Evolutionary conservation across 1,140 invertebrate genomes (phyloP).

Genomic region (Euschistus heros): DNA sequence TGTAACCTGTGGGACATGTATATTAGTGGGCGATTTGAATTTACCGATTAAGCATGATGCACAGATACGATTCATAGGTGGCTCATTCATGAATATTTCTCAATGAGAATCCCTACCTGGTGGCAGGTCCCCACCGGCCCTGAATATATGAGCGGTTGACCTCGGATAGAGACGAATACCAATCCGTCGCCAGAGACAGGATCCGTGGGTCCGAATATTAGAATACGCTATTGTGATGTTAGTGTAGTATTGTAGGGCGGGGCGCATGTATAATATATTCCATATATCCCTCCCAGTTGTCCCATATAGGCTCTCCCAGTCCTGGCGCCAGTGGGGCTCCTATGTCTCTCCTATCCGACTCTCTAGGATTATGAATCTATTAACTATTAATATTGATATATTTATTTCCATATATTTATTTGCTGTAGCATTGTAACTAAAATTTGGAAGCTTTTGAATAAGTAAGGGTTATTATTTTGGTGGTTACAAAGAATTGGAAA

Average conservation of each 20-base stretch:
- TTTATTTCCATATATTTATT: too few relatives aligned
- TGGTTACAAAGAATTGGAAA: too few relatives aligned
- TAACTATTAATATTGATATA: too few relatives aligned
- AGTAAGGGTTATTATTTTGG: too few relatives aligned
- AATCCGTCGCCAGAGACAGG: background rate
- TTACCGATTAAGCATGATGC: too few relatives aligned
- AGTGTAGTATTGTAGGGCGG: conserved; percentile 2
- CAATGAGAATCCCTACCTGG: conserved; percentile 1
- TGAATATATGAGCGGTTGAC: background rate
- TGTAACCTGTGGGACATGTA: too few relatives aligned
- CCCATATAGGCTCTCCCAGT: background rate
- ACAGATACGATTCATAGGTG: background rate
- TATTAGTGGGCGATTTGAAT: too few relatives aligned
- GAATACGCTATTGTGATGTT: conserved; percentile 1
- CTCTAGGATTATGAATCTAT: too few relatives aligned
- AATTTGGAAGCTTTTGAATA: too few relatives aligned
- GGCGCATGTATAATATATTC: conserved; percentile 10
- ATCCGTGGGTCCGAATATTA: background rate
- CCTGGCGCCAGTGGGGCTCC: too few relatives aligned
- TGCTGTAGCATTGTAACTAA: too few relatives aligned
- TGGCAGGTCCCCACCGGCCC: background rate
- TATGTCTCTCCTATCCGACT: too few relatives aligned
- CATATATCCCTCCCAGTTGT: background rate
- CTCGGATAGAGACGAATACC: background rate
- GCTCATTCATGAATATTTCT: background rate